Evolutionary conservation across 1,140 invertebrate genomes (phyloP).

Genomic region (Drosophila auraria): DNA sequence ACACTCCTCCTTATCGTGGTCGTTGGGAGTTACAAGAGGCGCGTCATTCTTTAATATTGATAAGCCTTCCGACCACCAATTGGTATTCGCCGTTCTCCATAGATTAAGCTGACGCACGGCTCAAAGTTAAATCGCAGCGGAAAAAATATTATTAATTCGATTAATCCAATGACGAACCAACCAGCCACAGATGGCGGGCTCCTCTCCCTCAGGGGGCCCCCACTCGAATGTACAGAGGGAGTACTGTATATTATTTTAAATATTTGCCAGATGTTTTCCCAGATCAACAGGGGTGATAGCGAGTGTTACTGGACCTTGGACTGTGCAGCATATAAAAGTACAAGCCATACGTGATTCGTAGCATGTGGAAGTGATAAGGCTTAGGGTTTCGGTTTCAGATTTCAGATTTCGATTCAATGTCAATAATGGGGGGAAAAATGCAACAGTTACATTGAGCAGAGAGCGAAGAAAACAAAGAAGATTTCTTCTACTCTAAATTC

Average conservation of each 20-base stretch:
- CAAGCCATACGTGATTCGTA: slow-evolving; percentile 25
- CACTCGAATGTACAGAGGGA: neutral
- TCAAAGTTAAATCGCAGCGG: slow-evolving; percentile 30
- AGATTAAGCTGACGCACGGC: slow-evolving; percentile 43
- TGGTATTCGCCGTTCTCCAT: neutral
- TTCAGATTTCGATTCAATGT: slow-evolving; percentile 34
- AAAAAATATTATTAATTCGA: slow-evolving; percentile 30
- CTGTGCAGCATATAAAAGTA: slow-evolving; percentile 23
- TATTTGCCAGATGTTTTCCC: slow-evolving; percentile 24
- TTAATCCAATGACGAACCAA: slow-evolving; percentile 32
- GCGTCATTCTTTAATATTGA: slow-evolving; percentile 30
- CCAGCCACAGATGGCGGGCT: slow-evolving; percentile 7
- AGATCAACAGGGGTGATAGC: slow-evolving; percentile 29
- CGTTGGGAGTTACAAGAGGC: slow-evolving; percentile 24
- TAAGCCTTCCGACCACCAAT: slow-evolving; percentile 14
- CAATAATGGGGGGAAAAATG: slow-evolving; percentile 11
- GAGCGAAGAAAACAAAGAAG: slow-evolving; percentile 1
- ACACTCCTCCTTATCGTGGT: slow-evolving; percentile 17
- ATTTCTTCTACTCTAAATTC: no score
- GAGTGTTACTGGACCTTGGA: slow-evolving; percentile 35
- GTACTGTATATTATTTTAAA: neutral
- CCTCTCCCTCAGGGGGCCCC: neutral
- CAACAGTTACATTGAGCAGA: slow-evolving; percentile 11
- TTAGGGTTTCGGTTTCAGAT: slow-evolving; percentile 13
- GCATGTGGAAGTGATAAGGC: slow-evolving; percentile 30